These are phyloP conservation scores for Pseudomyrmex sp. DNA, from an alignment of 1,140 invertebrate genomes.

Conservation along the genomic window DNA sequence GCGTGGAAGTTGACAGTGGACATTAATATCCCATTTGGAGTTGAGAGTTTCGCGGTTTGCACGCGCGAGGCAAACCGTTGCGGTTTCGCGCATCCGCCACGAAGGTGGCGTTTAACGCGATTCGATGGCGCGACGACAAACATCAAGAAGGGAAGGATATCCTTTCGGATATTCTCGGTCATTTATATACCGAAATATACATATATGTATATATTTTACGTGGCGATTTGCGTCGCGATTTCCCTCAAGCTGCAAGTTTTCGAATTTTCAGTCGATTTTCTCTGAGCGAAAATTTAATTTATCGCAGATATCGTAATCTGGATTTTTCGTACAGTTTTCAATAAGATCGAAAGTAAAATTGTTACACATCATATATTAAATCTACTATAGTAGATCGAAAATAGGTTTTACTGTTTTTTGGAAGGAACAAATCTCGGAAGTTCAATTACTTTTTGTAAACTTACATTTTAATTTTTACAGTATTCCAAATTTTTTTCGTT, in stretches of 20 bases:
- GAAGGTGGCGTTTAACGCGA: constrained; percentile 54
- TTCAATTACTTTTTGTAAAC: neutral
- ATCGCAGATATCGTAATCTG: neutral
- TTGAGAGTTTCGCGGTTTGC: constrained; percentile 79
- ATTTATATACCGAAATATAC: constrained; percentile 3
- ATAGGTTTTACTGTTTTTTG: too few relatives aligned
- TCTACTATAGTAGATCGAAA: too few relatives aligned
- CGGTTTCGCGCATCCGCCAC: constrained; percentile 42
- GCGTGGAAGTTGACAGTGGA: constrained; percentile 67
- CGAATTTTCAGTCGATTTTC: neutral
- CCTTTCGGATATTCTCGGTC: neutral
- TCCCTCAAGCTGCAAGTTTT: neutral
- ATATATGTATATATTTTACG: neutral
- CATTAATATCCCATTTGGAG: constrained; percentile 83
- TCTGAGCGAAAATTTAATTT: neutral
- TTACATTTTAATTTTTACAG: neutral
- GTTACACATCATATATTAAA: too few relatives aligned
- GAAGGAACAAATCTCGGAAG: too few relatives aligned
- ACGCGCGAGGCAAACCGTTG: constrained; percentile 52
- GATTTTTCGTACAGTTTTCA: neutral
- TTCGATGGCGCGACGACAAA: constrained; percentile 52
- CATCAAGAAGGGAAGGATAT: constrained; percentile 6
- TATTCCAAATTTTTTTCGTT: neutral
- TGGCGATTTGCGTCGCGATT: too few relatives aligned
- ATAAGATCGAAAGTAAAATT: too few relatives aligned